Percentiles rank a stretch among this genome's conserved stretches.
These are phyloP conservation scores for Drosophila sturtevanti DNA, from an alignment of 1,140 invertebrate genomes.

Conservation along the genomic window DNA sequence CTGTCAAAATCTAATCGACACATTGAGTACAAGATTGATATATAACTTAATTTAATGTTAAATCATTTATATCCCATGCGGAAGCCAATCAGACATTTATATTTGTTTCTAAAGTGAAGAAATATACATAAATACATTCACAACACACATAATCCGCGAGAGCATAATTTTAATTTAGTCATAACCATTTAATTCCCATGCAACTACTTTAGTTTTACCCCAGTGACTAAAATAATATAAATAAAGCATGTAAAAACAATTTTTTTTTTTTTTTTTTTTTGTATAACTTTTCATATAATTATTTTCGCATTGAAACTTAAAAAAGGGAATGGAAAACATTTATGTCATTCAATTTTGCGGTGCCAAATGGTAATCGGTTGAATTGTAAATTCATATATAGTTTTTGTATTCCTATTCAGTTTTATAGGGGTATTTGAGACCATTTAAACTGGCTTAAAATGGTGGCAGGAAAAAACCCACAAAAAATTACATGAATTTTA, in stretches of 20 bases:
- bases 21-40: constrained; percentile 33
- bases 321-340: not conserved
- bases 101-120: too few relatives aligned
- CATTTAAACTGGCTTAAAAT: too few relatives aligned
- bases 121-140: too few relatives aligned
- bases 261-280: not conserved
- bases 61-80: not conserved
- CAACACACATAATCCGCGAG: too few relatives aligned
- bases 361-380: not conserved
- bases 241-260: not conserved
- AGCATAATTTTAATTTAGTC: too few relatives aligned
- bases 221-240: not conserved
- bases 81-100: too few relatives aligned
- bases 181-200: not conserved
- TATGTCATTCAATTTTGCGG: not conserved
- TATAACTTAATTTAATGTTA: constrained; percentile 23
- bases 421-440: too few relatives aligned
- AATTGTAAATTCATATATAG: constrained; percentile 1
- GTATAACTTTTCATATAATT: not conserved
- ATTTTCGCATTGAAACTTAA: not conserved
- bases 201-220: not conserved
- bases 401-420: not conserved
- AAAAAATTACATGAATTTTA: too few relatives aligned
- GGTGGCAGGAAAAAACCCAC: too few relatives aligned
- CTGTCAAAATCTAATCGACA: constrained; percentile 33